Conservation (phyloP, 2,797 vertebrate genomes). For the Glossophaga mutica region DNA sequence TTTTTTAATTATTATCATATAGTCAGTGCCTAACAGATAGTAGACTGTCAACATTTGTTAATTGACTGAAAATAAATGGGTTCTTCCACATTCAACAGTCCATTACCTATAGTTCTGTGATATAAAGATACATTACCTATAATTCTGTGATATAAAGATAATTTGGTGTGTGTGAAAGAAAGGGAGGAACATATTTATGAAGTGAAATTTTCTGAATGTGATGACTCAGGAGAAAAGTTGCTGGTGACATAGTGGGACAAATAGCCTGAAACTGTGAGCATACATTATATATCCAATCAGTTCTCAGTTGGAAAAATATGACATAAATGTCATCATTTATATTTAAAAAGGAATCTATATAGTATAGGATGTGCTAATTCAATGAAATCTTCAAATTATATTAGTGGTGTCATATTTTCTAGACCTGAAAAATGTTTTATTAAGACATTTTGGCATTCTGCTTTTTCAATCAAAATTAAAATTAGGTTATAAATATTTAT, state of each 20-base stretch:
- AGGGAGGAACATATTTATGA: not conserved
- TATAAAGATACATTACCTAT: not conserved
- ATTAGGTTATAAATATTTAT: not conserved
- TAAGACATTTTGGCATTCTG: not conserved
- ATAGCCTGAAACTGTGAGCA: not conserved
- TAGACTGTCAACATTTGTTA: not conserved
- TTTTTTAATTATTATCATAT: not conserved
- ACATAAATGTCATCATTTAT: not conserved
- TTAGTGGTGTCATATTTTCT: not conserved
- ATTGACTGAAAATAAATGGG: not conserved
- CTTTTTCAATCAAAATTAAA: not conserved
- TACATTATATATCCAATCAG: not conserved
- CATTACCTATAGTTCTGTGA: not conserved
- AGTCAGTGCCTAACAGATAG: not conserved
- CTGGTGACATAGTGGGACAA: not conserved
- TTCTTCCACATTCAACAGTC: not conserved
- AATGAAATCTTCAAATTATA: not conserved
- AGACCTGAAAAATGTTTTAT: not conserved
- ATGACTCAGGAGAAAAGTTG: not conserved
- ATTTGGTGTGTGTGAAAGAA: not conserved
- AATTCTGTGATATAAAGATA: not conserved
- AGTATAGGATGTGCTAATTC: not conserved
- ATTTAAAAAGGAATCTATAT: not conserved
- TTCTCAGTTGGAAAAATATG: not conserved
- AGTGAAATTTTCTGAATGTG: not conserved